Conservation (phyloP, 92 coral and sea anemone genomes). For the Actinostola sp. region DNA sequence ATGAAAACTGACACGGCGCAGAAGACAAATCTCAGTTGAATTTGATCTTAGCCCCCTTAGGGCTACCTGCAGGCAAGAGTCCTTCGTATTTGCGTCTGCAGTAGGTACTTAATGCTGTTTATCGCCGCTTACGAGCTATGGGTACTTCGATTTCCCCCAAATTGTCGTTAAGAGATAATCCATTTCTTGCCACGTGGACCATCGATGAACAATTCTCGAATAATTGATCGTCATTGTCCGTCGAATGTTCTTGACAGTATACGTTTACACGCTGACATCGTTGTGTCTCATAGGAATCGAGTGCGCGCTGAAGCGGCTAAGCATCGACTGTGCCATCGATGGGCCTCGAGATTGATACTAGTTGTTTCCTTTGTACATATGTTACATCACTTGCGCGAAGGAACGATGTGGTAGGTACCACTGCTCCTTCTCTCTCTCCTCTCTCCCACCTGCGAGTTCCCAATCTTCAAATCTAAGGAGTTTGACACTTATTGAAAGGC, state of each 20-base stretch:
- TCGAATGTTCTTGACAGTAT: constrained; percentile 56
- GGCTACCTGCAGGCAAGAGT: constrained; percentile 15
- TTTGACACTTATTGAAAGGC: constrained; percentile 89
- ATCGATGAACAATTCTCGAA: constrained; percentile 39
- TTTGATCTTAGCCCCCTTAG: constrained; percentile 6
- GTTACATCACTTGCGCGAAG: constrained; percentile 1
- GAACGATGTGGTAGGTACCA: not conserved
- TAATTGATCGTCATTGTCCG: constrained; percentile 73
- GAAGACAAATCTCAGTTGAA: not conserved
- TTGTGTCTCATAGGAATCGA: constrained; percentile 19
- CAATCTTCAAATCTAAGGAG: constrained; percentile 86
- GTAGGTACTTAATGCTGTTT: constrained; percentile 6
- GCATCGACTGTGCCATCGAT: constrained; percentile 17
- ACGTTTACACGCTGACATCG: constrained; percentile 68
- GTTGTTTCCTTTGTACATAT: not conserved
- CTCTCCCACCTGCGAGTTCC: constrained; percentile 73
- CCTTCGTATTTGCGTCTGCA: too few species aligned
- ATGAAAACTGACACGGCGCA: constrained; percentile 55
- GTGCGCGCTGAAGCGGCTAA: constrained; percentile 29
- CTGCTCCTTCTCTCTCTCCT: not conserved
- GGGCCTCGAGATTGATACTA: constrained; percentile 8
- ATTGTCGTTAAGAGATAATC: constrained; percentile 16
- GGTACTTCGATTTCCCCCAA: not conserved
- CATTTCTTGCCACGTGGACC: constrained; percentile 65
- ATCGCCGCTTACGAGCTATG: constrained; percentile 1